These are phyloP conservation scores for Formica aserva DNA, from an alignment of 2,888 invertebrate genomes.

Conservation along the genomic window DNA sequence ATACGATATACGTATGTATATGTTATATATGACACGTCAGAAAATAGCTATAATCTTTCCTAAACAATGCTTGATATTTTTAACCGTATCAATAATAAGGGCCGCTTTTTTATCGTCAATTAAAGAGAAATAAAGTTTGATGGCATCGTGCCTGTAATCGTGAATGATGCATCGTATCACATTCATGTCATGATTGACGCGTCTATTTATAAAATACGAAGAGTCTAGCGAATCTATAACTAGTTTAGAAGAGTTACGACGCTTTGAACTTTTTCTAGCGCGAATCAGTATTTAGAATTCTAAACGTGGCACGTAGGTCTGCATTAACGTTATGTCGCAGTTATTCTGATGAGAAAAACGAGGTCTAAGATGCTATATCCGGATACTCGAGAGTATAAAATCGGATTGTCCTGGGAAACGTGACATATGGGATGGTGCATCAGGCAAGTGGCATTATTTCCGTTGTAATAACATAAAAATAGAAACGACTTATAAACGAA, in stretches of 20 bases:
- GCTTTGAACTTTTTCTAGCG: conserved; percentile 9
- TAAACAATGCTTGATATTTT: background rate
- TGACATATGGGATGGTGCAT: conserved; percentile 42
- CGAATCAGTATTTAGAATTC: conserved; percentile 6
- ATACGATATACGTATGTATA: background rate
- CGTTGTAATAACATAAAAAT: conserved; percentile 59
- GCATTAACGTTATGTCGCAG: background rate
- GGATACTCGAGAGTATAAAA: conserved; percentile 8
- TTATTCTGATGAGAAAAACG: conserved; percentile 48
- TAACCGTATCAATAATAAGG: background rate
- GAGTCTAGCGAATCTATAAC: conserved; percentile 1
- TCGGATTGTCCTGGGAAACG: conserved; percentile 53
- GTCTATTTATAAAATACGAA: conserved; percentile 31
- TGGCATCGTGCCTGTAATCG: background rate
- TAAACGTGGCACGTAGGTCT: conserved; percentile 9
- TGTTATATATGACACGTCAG: background rate
- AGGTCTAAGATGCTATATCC: conserved; percentile 32
- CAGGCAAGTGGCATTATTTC: conserved; percentile 50
- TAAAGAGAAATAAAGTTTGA: background rate
- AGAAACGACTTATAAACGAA: conserved; percentile 50
- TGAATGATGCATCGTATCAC: background rate
- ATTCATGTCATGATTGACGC: conserved; percentile 23
- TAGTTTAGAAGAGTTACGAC: background rate
- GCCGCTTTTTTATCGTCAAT: background rate
- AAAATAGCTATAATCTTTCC: background rate